Evolutionary conservation across 1,140 invertebrate species (phyloP), one percentile per base, ranked within the genome.

Genomic region (Heterodera carotae): DNA sequence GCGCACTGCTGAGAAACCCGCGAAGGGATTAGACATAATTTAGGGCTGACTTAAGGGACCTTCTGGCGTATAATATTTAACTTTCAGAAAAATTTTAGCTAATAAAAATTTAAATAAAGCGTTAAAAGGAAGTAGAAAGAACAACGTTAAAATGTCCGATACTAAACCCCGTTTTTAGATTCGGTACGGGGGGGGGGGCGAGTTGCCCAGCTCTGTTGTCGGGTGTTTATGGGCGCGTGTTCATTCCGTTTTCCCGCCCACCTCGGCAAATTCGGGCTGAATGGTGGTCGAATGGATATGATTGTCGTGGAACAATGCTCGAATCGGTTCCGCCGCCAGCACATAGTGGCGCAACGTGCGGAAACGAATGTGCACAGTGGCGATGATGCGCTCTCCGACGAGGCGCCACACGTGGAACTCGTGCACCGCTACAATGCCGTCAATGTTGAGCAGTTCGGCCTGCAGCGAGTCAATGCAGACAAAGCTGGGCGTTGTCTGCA

Each of bases 381-480:
- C 91, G 70, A 91, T 90, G 31, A 91, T 90, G 62, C 71, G 64
- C 64, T 74, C 71, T 34, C 71, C 71, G 62, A 66, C 89, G 70
- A 91, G 81, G 77, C 90, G 89, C 91, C 91, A 91, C 22, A 91
- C 88, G 80, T 91, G 90, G 80, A 91, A 90, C 77, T 91, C 91
- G 77, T 91, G 90, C 8, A 91, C 89, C 27, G 89, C 89, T 27
- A 89, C 59, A 27, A 91, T 88, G 33, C 90, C 91, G 27, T 89
- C 86, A 71, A 91, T 88, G 89, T 91, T 25, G 22, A 80, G 48
- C 39, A 91, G 77, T 81, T 90, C 88, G 72, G 88, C 77, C 80
- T 90, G 86, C 15, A 91, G 83, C 29, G 87, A 84, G 69, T 89
- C 85, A 2, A 91, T 84, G 77, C 89, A 84, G 76, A 91, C 89